Conservation (phyloP, 2,797 vertebrate genomes). For the Synanceia verrucosa region DNA sequence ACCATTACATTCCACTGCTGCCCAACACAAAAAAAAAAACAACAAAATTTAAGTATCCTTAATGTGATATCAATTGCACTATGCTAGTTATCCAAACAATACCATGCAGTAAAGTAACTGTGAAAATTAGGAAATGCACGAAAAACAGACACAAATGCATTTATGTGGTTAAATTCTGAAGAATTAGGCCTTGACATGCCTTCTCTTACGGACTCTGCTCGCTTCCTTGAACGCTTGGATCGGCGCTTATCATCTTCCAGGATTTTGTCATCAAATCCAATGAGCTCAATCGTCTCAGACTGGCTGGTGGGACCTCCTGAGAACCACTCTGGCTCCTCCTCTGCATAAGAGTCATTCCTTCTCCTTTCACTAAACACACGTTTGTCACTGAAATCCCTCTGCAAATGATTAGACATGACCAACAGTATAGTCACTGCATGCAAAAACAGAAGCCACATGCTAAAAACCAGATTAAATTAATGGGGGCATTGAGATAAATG, state of each 20-base stretch:
- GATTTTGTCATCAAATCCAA: conserved; percentile 96
- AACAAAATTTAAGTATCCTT: neutral
- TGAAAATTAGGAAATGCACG: neutral
- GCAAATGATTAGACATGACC: conserved; percentile 29
- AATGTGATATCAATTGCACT: neutral
- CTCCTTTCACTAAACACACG: conserved; percentile 94
- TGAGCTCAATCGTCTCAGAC: conserved; percentile 98
- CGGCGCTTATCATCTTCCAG: conserved; percentile 94
- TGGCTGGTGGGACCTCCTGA: conserved; percentile 97
- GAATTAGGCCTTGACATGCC: conserved; percentile 71
- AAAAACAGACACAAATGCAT: neutral
- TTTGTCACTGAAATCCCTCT: conserved; percentile 97
- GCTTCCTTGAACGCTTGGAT: conserved; percentile 88
- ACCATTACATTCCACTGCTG: conserved; percentile 90
- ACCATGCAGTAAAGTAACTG: neutral
- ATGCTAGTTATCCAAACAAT: neutral
- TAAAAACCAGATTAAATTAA: neutral
- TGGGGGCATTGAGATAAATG: neutral
- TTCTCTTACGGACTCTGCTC: conserved; percentile 90
- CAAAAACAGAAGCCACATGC: neutral
- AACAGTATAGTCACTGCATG: neutral
- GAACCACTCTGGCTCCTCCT: conserved; percentile 99
- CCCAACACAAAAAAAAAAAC: conserved; percentile 1
- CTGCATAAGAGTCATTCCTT: conserved; percentile 96
- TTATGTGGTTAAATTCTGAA: neutral